Evolutionary conservation across 2,888 invertebrate species (phyloP).

Genomic region (Leptothorax acervorum): DNA sequence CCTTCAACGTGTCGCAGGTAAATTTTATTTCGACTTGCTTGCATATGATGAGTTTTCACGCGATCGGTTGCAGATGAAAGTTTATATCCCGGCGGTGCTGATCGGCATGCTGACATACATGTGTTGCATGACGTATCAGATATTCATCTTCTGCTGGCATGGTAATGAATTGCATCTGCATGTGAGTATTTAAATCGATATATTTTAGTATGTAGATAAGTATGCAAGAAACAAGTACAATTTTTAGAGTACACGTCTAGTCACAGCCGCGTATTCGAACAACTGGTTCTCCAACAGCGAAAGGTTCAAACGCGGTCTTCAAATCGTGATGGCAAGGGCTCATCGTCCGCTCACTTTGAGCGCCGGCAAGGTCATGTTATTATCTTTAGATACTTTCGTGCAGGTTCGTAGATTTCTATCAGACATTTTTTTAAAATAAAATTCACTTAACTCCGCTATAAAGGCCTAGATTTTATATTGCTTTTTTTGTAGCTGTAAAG

Average conservation of each 20-base stretch:
- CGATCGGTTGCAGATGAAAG: slow-evolving; percentile 66
- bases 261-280: slow-evolving; percentile 72
- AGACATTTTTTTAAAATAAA: slow-evolving; percentile 1
- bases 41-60: not conserved
- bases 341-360: slow-evolving; percentile 72
- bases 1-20: slow-evolving; percentile 78
- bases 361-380: slow-evolving; percentile 74
- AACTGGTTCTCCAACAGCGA: slow-evolving; percentile 78
- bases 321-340: slow-evolving; percentile 74
- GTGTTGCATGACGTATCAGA: slow-evolving; percentile 78
- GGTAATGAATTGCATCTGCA: slow-evolving; percentile 79
- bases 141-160: slow-evolving; percentile 80
- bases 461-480: not conserved
- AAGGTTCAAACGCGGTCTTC: slow-evolving; percentile 72
- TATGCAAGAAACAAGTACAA: not conserved
- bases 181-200: slow-evolving; percentile 64
- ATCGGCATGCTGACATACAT: slow-evolving; percentile 75
- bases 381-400: slow-evolving; percentile 78
- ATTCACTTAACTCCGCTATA: not conserved
- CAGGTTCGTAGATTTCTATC: slow-evolving; percentile 66
- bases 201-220: not conserved
- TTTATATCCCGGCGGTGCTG: slow-evolving; percentile 73
- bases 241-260: slow-evolving; percentile 75
- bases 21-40: not conserved
- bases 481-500: not conserved